Conservation (phyloP, 2,888 invertebrate genomes). For the Endotricha flammealis region DNA sequence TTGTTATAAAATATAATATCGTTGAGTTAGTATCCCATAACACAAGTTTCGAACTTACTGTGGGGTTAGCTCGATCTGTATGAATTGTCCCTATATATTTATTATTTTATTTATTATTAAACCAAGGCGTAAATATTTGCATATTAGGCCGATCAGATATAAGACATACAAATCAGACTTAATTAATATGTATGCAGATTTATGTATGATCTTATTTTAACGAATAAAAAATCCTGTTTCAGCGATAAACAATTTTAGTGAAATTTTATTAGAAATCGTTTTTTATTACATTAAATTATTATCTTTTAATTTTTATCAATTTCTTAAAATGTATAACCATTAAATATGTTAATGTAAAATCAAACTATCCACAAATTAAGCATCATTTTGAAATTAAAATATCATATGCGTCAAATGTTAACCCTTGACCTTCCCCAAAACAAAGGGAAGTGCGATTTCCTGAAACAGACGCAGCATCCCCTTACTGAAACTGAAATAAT, state of each 20-base stretch:
- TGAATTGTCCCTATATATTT: too few relatives aligned
- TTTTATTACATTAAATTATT: background rate
- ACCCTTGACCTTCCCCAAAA: constrained; percentile 34
- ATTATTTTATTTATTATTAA: background rate
- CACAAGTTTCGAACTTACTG: too few relatives aligned
- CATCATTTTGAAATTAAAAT: background rate
- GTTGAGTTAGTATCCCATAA: too few relatives aligned
- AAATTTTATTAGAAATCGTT: background rate
- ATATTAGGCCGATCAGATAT: constrained; percentile 2
- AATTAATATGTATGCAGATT: constrained; percentile 8
- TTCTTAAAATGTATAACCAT: background rate
- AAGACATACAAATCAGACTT: background rate
- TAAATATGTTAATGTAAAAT: constrained; percentile 2
- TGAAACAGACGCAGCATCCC: constrained; percentile 42
- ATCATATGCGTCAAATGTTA: constrained; percentile 1
- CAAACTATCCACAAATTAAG: too few relatives aligned
- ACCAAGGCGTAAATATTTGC: background rate
- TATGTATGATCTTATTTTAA: constrained; percentile 5
- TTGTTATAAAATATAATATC: constrained; percentile 1
- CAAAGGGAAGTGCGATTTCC: constrained; percentile 25
- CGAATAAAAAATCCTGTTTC: background rate
- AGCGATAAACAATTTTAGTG: background rate
- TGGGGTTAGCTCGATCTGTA: too few relatives aligned
- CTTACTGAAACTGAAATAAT: constrained; percentile 34
- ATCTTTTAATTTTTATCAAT: background rate